Conservation (phyloP, 2,888 invertebrate genomes). For the Diarsia mendica region DNA sequence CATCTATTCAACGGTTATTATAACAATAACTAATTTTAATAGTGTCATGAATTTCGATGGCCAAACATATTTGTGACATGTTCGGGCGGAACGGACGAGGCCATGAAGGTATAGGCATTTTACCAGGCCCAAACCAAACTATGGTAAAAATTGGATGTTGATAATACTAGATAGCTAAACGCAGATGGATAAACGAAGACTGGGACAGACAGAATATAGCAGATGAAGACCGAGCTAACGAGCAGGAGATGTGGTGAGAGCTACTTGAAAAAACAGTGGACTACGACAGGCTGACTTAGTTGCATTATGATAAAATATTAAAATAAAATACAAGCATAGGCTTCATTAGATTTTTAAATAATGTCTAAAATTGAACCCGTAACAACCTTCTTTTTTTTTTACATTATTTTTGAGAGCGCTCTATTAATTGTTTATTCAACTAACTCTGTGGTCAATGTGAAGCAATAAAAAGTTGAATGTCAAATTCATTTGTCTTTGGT, state of each 20-base stretch:
- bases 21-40: neutral
- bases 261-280: too few species aligned
- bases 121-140: neutral
- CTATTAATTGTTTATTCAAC: neutral
- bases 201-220: neutral
- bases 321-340: neutral
- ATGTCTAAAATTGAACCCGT: neutral
- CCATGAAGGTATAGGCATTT: too few species aligned
- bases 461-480: constrained; percentile 17
- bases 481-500: constrained; percentile 6
- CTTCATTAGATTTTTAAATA: neutral
- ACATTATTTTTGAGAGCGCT: neutral
- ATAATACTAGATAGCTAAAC: neutral
- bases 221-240: neutral
- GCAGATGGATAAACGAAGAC: neutral
- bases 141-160: neutral
- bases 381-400: too few species aligned
- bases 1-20: neutral
- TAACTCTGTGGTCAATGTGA: neutral
- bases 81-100: too few species aligned
- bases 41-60: neutral
- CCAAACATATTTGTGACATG: neutral
- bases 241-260: neutral
- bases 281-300: too few species aligned
- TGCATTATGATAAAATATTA: neutral